Evolutionary conservation across 2,113 vertebrate species (phyloP).

Genomic region (Etia nguti): DNA sequence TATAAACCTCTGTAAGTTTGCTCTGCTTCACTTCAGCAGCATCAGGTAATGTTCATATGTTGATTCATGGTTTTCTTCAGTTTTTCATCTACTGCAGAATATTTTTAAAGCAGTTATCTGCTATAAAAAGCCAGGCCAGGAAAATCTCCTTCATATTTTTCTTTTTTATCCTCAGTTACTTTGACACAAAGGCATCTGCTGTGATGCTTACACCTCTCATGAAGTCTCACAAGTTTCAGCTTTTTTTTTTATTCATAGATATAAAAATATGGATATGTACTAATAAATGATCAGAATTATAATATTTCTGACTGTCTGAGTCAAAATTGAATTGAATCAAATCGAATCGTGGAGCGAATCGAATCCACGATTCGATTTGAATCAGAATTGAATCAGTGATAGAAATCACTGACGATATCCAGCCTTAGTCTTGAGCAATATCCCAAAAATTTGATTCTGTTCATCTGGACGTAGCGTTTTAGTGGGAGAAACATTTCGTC

Average conservation of each 20-base stretch:
- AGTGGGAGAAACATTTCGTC: accelerated
- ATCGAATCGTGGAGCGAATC: neutral
- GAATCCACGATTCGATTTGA: too few species aligned
- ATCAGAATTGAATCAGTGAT: neutral
- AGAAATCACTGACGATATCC: neutral
- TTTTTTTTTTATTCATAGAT: neutral
- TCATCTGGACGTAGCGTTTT: neutral
- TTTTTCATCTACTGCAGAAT: neutral
- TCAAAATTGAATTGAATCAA: neutral
- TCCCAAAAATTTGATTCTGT: neutral
- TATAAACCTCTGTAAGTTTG: neutral
- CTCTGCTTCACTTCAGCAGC: neutral
- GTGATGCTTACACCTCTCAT: neutral
- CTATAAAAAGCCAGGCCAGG: neutral
- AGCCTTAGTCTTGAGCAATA: neutral
- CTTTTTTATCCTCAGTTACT: neutral
- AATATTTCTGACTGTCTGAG: neutral
- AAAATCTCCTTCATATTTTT: neutral
- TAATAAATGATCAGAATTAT: neutral
- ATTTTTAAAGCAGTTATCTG: neutral
- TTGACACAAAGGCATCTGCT: neutral
- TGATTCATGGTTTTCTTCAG: neutral
- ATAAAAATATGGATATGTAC: neutral
- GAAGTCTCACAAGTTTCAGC: neutral
- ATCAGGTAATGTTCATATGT: neutral